Evolutionary conservation across 2,797 vertebrate species (phyloP), one percentile per base, ranked within the genome.

Genomic region (Erethizon dorsatum): DNA sequence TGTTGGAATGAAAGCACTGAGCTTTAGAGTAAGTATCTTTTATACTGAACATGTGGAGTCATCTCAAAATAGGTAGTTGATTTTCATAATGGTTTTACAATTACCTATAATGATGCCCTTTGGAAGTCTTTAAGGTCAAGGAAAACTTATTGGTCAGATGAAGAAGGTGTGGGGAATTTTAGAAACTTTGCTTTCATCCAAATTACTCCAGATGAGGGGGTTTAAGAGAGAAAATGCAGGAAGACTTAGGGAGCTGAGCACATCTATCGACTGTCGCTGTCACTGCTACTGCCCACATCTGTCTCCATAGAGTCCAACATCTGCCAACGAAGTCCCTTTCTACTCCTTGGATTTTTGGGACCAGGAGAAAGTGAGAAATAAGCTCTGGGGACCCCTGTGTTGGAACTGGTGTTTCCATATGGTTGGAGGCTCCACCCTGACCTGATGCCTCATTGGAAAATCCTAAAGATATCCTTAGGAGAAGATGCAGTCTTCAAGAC

Each of bases 21-120:
- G 97, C 75, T 56, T 97, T 80, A 92, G 91, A 96, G 91, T 26
- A 86, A 95, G 97, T 20, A 47, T 94, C 90, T 96, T 98, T 97
- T 94, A 57, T 96, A 14, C 31, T 45, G 97, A 96, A 41, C 17
- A 24, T 45, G 52, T 57, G 28, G 75, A 80, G 20, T 77, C 83
- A n/a, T 97, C 94, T 97, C 88, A 82, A 77, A 91, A 91, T 93
- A 97, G 94, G 80, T 83, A 41, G 77, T 86, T 88, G 94, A 83
- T 94, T 96, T 97, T 79, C 88, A 87, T 96, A 92, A 97, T 69
- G 96, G 94, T 73, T 96, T 89, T 73, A 54, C 97, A 54, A 45
- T 98, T 96, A 90, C 20, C 31, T 45, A 71, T 96, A 86, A 69
- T 73, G 50, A 67, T 93, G 90, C 37, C 94, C 83, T 95, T 97